These are phyloP conservation scores for Lysiphlebus fabarum DNA, from an alignment of 1,140 invertebrate species.

Conservation along the genomic window DNA sequence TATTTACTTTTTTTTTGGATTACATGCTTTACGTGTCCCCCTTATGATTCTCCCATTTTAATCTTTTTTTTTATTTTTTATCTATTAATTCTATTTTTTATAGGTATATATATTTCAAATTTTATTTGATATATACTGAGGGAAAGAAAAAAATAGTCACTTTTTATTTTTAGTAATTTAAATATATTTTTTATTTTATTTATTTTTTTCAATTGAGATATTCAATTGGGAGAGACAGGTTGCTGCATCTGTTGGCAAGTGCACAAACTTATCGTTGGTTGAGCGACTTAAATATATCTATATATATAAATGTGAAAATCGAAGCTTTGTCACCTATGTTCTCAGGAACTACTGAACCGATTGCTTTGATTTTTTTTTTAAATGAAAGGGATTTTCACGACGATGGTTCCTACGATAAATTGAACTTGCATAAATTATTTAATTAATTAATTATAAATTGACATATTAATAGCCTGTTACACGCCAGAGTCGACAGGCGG, in stretches of 20 bases:
- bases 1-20: slow-evolving; percentile 2
- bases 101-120: background rate
- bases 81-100: slow-evolving; percentile 13
- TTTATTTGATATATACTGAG: background rate
- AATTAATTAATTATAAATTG: too few species aligned
- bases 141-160: background rate
- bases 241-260: slow-evolving; percentile 37
- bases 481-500: too few species aligned
- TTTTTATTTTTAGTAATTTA: too few species aligned
- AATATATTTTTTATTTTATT: background rate
- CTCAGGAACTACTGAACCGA: too few species aligned
- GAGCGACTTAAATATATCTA: background rate
- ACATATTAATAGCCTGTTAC: too few species aligned
- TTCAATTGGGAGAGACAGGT: slow-evolving; percentile 24
- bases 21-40: slow-evolving; percentile 20
- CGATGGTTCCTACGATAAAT: too few species aligned
- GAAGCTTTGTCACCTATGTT: too few species aligned
- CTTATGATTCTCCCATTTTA: background rate
- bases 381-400: too few species aligned
- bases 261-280: slow-evolving; percentile 26
- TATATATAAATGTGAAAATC: too few species aligned
- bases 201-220: background rate
- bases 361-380: too few species aligned
- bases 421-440: too few species aligned
- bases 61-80: slow-evolving; percentile 15